These are phyloP conservation scores for Dendrocopos noguchii DNA, from an alignment of 2,113 vertebrate species.

Conservation along the genomic window DNA sequence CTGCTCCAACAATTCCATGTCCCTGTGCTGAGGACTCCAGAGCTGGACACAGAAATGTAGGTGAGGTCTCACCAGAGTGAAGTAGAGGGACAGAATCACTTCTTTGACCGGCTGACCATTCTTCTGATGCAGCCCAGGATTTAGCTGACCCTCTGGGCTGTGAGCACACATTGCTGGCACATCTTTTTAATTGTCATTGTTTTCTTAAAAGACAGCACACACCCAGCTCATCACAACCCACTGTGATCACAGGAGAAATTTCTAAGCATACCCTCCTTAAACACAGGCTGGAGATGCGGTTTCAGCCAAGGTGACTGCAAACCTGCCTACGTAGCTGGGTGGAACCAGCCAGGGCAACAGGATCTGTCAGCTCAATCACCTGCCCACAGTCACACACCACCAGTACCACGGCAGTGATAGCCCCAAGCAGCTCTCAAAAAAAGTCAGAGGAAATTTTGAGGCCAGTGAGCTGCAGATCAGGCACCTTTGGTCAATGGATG, in stretches of 20 bases:
- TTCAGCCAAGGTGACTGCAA: background rate
- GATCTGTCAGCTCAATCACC: background rate
- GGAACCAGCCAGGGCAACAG: background rate
- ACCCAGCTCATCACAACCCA: background rate
- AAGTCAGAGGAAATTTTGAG: background rate
- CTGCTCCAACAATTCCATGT: background rate
- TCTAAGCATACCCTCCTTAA: too few species aligned
- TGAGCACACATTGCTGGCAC: background rate
- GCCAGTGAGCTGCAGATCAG: background rate
- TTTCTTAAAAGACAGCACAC: background rate
- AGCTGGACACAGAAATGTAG: background rate
- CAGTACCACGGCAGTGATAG: background rate
- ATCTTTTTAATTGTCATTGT: background rate
- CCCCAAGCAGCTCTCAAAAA: background rate
- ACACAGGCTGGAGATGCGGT: background rate
- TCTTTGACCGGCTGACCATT: background rate
- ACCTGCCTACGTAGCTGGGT: too few species aligned
- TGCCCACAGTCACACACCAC: background rate
- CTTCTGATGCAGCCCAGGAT: too few species aligned
- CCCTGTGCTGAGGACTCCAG: background rate
- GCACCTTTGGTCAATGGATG: background rate
- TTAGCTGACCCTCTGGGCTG: background rate
- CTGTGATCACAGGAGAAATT: background rate
- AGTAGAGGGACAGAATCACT: background rate
- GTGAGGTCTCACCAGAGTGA: background rate